Conservation (phyloP, 1,140 invertebrate species). For the Pararge aegeria region DNA sequence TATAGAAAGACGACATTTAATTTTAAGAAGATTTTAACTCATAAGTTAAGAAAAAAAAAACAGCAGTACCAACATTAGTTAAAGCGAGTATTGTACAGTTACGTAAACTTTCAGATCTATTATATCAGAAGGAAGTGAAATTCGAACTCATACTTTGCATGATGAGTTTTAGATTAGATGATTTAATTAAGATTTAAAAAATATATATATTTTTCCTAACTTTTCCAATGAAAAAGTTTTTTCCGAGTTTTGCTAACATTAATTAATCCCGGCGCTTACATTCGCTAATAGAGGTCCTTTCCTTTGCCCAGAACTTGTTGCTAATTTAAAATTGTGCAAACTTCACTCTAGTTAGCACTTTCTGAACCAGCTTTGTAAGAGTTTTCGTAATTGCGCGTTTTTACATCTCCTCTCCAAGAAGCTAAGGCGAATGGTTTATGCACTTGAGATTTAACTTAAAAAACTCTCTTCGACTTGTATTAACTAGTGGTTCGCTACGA, state of each 20-base stretch:
- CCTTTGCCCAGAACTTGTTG: slow-evolving; percentile 10
- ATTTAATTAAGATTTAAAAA: neutral
- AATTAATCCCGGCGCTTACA: slow-evolving; percentile 1
- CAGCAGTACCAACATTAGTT: too few species aligned
- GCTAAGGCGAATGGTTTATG: neutral
- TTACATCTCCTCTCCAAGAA: neutral
- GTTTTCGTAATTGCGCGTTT: slow-evolving; percentile 5
- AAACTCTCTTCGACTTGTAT: neutral
- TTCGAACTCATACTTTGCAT: too few species aligned
- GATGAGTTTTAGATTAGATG: too few species aligned
- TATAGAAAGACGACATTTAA: too few species aligned
- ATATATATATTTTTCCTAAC: neutral
- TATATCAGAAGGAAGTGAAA: too few species aligned
- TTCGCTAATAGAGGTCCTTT: slow-evolving; percentile 6
- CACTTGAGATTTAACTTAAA: neutral
- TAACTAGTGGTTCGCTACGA: neutral
- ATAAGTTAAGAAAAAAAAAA: too few species aligned
- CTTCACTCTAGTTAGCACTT: slow-evolving; percentile 4
- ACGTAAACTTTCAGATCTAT: too few species aligned
- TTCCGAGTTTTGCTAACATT: neutral
- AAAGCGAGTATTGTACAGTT: too few species aligned
- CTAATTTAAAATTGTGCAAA: slow-evolving; percentile 13
- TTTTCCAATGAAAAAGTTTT: neutral
- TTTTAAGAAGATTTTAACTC: too few species aligned
- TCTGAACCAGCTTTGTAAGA: slow-evolving; percentile 2